Percentiles rank a stretch among this genome's conserved stretches.
Evolutionary conservation across 2,797 vertebrate species (phyloP).

Genomic region (Pseudochirops corinnae): DNA sequence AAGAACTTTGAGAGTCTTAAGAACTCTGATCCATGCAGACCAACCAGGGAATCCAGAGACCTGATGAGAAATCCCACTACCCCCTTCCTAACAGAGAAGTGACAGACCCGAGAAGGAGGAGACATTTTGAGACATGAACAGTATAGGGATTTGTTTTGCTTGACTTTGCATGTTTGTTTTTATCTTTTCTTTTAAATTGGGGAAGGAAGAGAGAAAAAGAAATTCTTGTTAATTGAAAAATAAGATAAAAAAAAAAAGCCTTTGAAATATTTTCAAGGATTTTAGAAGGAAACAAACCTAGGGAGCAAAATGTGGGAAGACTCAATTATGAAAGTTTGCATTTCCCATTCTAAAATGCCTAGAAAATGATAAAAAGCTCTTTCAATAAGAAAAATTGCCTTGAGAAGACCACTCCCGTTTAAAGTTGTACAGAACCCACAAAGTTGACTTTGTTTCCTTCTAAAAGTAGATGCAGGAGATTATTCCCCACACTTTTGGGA

Average conservation of each 20-base stretch:
- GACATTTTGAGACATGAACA: not conserved
- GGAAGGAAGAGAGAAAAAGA: not conserved
- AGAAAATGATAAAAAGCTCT: not conserved
- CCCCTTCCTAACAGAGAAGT: not conserved
- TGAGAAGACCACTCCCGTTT: not conserved
- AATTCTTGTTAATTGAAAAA: not conserved
- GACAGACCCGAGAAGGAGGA: not conserved
- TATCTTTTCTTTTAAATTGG: not conserved
- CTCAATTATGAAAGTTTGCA: not conserved
- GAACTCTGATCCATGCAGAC: not conserved
- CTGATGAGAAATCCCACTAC: not conserved
- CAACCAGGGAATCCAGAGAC: not conserved
- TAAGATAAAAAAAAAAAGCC: not conserved
- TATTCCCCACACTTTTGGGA: not conserved
- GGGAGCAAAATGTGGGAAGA: not conserved
- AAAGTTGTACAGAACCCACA: not conserved
- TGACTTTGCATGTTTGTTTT: not conserved
- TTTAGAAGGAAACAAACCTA: not conserved
- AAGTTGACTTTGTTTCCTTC: not conserved
- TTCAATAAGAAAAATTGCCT: not conserved
- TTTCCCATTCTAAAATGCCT: not conserved
- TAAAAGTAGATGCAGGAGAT: not conserved
- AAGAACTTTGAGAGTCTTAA: not conserved
- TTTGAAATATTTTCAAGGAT: not conserved
- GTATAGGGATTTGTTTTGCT: not conserved